Percentiles rank a stretch among this genome's conserved stretches.
Evolutionary conservation across 2,888 invertebrate species (phyloP).

Genomic region (Leucophenga montana): DNA sequence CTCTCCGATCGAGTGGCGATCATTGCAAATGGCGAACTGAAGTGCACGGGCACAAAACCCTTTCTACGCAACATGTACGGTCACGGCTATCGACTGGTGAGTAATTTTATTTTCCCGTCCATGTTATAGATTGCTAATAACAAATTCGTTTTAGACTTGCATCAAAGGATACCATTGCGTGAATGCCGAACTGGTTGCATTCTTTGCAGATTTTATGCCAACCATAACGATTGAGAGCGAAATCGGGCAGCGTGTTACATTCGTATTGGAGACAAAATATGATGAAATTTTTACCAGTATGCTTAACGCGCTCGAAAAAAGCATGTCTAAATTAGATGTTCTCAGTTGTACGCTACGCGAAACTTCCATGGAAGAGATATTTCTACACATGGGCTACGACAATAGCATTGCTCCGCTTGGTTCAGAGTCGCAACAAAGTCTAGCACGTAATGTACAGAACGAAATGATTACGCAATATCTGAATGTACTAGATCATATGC

Average conservation of each 20-base stretch:
- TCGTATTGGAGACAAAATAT: constrained; percentile 85
- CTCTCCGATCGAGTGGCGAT: constrained; percentile 89
- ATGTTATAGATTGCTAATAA: background rate
- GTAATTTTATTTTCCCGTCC: constrained; percentile 27
- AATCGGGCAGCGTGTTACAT: constrained; percentile 85
- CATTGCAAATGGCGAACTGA: constrained; percentile 84
- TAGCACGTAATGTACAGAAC: background rate
- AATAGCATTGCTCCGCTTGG: too few relatives aligned
- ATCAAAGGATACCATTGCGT: constrained; percentile 81
- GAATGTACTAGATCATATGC: background rate
- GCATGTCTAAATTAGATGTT: constrained; percentile 76
- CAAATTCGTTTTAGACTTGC: constrained; percentile 80
- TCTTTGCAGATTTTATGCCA: constrained; percentile 75
- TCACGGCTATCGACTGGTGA: constrained; percentile 84
- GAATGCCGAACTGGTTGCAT: constrained; percentile 81
- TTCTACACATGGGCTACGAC: constrained; percentile 75
- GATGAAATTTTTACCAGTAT: constrained; percentile 79
- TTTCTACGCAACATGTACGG: constrained; percentile 88
- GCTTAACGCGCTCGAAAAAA: constrained; percentile 79
- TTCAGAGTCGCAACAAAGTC: too few relatives aligned
- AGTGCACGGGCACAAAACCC: constrained; percentile 85
- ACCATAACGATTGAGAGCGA: constrained; percentile 85
- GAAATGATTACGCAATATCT: background rate
- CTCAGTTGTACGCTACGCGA: constrained; percentile 86
- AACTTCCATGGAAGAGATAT: constrained; percentile 90